Base-by-base conservation (phyloP, 2,888 invertebrate species). In the Ochropleura leucogaster region DNA sequence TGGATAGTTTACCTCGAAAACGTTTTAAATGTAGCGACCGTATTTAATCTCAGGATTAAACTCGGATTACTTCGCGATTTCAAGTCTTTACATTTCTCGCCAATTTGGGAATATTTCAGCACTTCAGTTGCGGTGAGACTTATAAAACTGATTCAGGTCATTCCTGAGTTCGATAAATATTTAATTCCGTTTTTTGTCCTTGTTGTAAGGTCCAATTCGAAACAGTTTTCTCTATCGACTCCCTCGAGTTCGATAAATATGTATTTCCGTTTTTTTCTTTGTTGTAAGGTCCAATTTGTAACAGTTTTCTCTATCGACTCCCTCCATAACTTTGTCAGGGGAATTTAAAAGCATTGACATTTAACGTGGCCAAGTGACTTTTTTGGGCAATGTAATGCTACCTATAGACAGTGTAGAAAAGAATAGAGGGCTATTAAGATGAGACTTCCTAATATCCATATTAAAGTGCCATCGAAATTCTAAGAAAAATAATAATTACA, bases 1-100 rank as follows among this genome's bases (percentile, higher is more conserved):
- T 62, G 63, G 18, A 68, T 71, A 74, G 74, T 83, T 85, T 65
- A 80, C 80, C n/a, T 74, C 18, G 65, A 74, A 84, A 84, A 74
- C 57, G 69, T 85, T 83, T 85, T 77, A 77, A 79, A 77, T 67
- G 47, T 65, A 68, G 55, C 55, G 75, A 47, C 53, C 44, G 73
- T 51, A 79, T 75, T 70, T 74, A 83, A 73, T 65, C 68, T 10
- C 42, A 18, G 67, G 69, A 60, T 80, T 80, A 55, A 82, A 68
- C 62, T 59, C 10, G 57, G 57, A 80, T 69, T 75, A 84, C 66
- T 62, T 72, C 57, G 64, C 12, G 76, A 53, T 55, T 70, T 68
- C 53, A 70, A 62, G 44, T 68, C 60, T 72, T 80, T 57, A 59
- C 53, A 72, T 44, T 66, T 64, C 40, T 46, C 44, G 18, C 14